These are phyloP conservation scores for Eristalis pertinax DNA, from an alignment of 2,888 invertebrate species.

Conservation along the genomic window DNA sequence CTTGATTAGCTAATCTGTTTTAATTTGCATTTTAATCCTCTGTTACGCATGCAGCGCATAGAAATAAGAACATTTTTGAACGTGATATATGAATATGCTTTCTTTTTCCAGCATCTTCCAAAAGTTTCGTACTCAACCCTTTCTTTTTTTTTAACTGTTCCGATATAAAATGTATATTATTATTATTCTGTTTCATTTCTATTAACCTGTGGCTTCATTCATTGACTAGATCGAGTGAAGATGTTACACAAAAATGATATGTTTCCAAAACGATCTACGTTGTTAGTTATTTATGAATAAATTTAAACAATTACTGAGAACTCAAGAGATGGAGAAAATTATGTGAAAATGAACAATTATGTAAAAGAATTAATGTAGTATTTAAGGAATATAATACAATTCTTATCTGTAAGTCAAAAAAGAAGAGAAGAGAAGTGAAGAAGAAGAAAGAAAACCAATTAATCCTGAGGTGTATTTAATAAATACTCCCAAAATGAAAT, in stretches of 20 bases:
- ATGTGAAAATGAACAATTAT: constrained; percentile 60
- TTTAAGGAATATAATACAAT: constrained; percentile 48
- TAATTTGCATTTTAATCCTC: background rate
- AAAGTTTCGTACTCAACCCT: background rate
- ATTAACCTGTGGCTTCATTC: constrained; percentile 28
- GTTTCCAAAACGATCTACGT: constrained; percentile 44
- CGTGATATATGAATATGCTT: background rate
- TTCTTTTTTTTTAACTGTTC: background rate
- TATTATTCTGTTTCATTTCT: background rate
- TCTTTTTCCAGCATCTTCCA: background rate
- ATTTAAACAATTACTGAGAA: constrained; percentile 18
- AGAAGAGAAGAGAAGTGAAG: background rate
- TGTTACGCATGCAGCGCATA: background rate
- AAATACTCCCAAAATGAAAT: constrained; percentile 46
- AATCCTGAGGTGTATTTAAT: constrained; percentile 52
- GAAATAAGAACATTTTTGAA: background rate
- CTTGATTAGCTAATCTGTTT: background rate
- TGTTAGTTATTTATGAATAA: constrained; percentile 64
- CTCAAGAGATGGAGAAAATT: constrained; percentile 8
- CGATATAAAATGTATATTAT: background rate
- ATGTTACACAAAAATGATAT: background rate
- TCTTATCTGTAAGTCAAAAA: constrained; percentile 49
- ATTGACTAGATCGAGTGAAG: constrained; percentile 23
- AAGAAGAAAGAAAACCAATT: constrained; percentile 14
- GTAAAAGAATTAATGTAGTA: constrained; percentile 55